Conservation (phyloP, 2,113 vertebrate species). For the Hypocryptadius cinnamomeus region DNA sequence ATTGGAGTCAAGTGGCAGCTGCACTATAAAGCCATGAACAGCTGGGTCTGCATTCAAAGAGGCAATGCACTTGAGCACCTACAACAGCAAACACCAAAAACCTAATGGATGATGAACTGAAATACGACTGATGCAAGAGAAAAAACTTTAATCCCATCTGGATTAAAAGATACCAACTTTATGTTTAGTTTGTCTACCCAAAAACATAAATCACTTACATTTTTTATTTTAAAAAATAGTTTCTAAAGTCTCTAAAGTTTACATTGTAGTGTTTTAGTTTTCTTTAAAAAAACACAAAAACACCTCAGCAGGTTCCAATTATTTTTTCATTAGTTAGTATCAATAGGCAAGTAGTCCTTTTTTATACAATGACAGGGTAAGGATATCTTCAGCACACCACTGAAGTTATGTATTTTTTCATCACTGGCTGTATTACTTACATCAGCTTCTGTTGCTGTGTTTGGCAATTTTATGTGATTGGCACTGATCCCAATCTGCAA, state of each 20-base stretch:
- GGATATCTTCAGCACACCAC: not conserved
- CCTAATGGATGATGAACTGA: not conserved
- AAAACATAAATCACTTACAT: not conserved
- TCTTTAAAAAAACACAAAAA: not conserved
- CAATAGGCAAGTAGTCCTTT: not conserved
- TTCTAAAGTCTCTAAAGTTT: not conserved
- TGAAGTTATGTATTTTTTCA: not conserved
- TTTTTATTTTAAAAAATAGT: not conserved
- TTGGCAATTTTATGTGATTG: constrained; percentile 85
- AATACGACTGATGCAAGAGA: not conserved
- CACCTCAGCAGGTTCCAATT: not conserved
- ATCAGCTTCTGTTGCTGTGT: constrained; percentile 86
- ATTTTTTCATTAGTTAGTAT: not conserved
- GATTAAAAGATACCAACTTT: not conserved
- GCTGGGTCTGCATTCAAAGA: constrained; percentile 85
- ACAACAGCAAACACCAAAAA: not conserved
- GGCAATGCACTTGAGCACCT: constrained; percentile 83
- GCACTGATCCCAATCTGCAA: constrained; percentile 93
- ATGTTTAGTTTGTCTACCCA: not conserved
- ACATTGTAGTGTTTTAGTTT: not conserved
- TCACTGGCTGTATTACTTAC: constrained; percentile 60
- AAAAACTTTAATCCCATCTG: not conserved
- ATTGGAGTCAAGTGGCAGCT: constrained; percentile 89
- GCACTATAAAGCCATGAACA: constrained; percentile 91
- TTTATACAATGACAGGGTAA: not conserved